Percentiles rank a stretch among this genome's conserved stretches.
Conservation (phyloP, 2,888 invertebrate species). For the Microctonus hyperodae region DNA sequence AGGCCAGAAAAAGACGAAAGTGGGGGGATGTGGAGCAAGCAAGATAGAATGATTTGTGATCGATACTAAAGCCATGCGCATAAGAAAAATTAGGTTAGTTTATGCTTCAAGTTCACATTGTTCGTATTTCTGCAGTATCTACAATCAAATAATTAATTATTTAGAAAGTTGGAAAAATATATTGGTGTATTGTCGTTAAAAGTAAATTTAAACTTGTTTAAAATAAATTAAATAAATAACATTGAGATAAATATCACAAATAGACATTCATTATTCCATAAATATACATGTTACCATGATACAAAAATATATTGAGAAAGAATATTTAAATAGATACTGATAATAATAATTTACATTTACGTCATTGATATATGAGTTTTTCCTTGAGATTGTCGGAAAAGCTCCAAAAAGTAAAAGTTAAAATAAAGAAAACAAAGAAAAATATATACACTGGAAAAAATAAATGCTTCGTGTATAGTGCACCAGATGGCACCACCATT, state of each 20-base stretch:
- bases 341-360: neutral
- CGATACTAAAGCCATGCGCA: slow-evolving; percentile 22
- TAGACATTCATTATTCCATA: no score
- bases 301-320: no score
- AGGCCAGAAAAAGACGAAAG: neutral
- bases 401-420: neutral
- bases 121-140: slow-evolving; percentile 3
- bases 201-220: no score
- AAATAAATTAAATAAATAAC: no score
- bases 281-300: no score
- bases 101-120: neutral
- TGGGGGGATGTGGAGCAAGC: neutral
- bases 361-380: neutral
- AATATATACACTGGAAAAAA: neutral
- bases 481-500: neutral
- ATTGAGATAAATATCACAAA: no score
- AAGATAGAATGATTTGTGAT: neutral
- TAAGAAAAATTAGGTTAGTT: slow-evolving; percentile 7
- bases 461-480: neutral
- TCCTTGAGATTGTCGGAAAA: neutral
- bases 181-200: no score
- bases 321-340: no score
- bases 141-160: no score
- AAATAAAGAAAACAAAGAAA: neutral
- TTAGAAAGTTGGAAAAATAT: no score